Conservation (phyloP, 64 coral and sea anemone genomes). For the Acropora yongei region DNA sequence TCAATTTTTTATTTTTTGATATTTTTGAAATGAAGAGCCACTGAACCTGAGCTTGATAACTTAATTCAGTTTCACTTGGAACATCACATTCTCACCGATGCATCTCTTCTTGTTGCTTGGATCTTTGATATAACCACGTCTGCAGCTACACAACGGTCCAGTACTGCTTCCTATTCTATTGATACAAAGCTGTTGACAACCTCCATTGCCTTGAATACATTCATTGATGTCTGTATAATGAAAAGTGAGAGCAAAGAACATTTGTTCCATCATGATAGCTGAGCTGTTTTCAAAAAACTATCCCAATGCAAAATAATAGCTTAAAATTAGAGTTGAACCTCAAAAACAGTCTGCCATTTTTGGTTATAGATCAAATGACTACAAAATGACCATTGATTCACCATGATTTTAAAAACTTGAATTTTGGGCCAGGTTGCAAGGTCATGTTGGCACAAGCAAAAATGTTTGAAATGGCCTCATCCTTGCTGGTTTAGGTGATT, state of each 20-base stretch:
- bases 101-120: not conserved
- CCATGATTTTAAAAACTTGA: too few relatives aligned
- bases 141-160: conserved; percentile 7
- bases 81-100: conserved; percentile 10
- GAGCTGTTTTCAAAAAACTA: too few relatives aligned
- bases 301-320: too few relatives aligned
- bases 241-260: not conserved
- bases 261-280: not conserved
- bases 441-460: too few relatives aligned
- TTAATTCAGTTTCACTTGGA: too few relatives aligned
- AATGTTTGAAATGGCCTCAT: too few relatives aligned
- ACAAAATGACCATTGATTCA: too few relatives aligned
- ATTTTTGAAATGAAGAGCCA: not conserved
- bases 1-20: not conserved
- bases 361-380: too few relatives aligned
- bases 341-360: too few relatives aligned
- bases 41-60: not conserved
- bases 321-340: too few relatives aligned
- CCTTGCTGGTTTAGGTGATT: too few relatives aligned
- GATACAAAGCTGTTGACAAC: conserved; percentile 43
- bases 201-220: conserved; percentile 23
- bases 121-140: not conserved
- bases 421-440: too few relatives aligned
- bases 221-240: conserved; percentile 37
- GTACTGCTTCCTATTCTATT: not conserved